Percentiles rank a stretch among this genome's conserved stretches.
phyloP scores from a whole-genome alignment of 2,113 vertebrate genomes.

The Paramormyrops kingsleyae region DNA sequence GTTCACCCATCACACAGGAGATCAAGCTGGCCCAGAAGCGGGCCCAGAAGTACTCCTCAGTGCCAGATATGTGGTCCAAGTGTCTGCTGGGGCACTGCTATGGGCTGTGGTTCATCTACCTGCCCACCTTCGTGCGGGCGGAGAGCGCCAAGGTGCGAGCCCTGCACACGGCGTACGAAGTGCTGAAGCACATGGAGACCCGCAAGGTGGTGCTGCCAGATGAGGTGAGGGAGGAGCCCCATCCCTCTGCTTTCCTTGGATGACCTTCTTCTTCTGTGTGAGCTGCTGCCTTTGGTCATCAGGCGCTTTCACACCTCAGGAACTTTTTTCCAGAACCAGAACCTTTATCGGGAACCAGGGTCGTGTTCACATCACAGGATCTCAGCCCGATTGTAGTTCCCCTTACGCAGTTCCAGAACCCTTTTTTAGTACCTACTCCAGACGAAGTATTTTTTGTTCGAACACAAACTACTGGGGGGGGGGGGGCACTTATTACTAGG shows the following conservation, averaged over 20 bases:
- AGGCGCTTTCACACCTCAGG: no score
- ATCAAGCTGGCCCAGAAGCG: conserved; percentile 83
- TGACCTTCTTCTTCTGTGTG: not conserved
- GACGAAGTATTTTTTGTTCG: no score
- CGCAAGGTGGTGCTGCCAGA: conserved; percentile 85
- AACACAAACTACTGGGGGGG: no score
- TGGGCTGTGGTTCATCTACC: conserved; percentile 89
- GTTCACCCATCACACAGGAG: conserved; percentile 60
- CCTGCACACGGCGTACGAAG: conserved; percentile 78
- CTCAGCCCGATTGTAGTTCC: no score
- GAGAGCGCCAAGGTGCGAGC: conserved; percentile 72
- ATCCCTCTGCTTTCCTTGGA: not conserved
- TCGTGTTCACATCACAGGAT: no score
- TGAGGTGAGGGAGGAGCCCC: conserved; percentile 56
- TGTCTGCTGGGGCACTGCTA: conserved; percentile 90
- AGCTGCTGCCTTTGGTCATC: not conserved
- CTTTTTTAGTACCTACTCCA: no score
- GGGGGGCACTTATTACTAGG: no score
- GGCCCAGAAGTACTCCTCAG: conserved; percentile 74
- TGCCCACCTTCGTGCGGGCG: conserved; percentile 77
- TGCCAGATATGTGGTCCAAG: conserved; percentile 87
- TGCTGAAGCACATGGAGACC: conserved; percentile 86
- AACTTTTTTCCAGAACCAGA: no score
- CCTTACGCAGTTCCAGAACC: no score
- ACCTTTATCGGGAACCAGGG: no score